Conservation (phyloP, 2,797 vertebrate species). For the Notolabrus celidotus region DNA sequence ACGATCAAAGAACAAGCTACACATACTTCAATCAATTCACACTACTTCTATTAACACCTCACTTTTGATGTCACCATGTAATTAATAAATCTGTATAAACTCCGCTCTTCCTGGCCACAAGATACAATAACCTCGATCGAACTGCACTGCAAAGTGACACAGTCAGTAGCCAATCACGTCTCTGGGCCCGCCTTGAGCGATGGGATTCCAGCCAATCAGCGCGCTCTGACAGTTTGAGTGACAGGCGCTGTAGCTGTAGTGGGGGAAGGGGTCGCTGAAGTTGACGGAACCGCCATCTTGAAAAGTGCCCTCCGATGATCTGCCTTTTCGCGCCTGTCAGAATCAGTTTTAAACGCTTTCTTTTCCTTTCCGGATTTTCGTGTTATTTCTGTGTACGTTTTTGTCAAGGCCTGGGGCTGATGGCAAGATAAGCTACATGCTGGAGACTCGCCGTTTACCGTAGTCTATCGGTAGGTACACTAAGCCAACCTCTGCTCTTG, state of each 20-base stretch:
- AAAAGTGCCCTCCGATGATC: conserved; percentile 82
- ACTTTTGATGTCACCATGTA: background rate
- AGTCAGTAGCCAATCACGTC: conserved; percentile 47
- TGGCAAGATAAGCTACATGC: conserved; percentile 77
- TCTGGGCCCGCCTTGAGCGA: conserved; percentile 34
- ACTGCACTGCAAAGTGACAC: conserved; percentile 5
- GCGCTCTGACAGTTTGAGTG: conserved; percentile 60
- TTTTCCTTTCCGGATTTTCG: conserved; percentile 41
- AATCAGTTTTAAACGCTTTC: conserved; percentile 81
- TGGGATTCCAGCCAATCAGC: conserved; percentile 69
- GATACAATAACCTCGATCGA: background rate
- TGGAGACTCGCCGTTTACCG: conserved; percentile 70
- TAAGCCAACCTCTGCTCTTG: conserved; percentile 66
- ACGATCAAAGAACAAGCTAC: fast-evolving
- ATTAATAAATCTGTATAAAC: conserved; percentile 12
- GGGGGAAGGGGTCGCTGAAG: conserved; percentile 85
- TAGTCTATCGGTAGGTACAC: conserved; percentile 82
- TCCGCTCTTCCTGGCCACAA: conserved; percentile 29
- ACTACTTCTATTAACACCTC: background rate
- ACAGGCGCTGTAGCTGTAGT: conserved; percentile 70
- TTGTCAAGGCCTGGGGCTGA: conserved; percentile 51
- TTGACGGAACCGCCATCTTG: conserved; percentile 89
- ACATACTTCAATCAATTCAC: background rate
- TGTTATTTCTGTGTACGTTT: conserved; percentile 44
- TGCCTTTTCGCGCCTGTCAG: conserved; percentile 85